These are phyloP conservation scores for Cercocebus atys DNA, from an alignment of 2,113 vertebrate species.

Conservation along the genomic window DNA sequence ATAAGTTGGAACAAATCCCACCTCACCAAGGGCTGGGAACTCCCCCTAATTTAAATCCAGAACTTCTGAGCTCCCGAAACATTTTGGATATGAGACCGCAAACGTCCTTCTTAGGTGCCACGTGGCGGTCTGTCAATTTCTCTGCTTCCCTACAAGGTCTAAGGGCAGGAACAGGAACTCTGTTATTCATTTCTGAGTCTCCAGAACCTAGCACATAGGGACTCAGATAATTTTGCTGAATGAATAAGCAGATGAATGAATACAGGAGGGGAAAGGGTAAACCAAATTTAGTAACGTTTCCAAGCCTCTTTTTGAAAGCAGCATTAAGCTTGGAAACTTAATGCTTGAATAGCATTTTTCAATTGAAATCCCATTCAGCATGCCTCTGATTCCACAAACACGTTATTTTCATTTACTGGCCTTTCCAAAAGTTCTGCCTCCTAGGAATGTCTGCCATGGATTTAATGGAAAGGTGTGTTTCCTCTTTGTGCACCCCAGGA, in stretches of 20 bases:
- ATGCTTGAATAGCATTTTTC: background rate
- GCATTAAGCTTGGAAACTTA: background rate
- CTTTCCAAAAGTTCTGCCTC: background rate
- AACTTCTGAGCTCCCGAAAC: background rate
- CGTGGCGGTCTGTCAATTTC: background rate
- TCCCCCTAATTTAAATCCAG: background rate
- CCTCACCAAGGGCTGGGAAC: background rate
- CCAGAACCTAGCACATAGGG: background rate
- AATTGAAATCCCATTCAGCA: background rate
- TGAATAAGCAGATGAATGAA: background rate
- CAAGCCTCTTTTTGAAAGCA: background rate
- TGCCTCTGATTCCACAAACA: background rate
- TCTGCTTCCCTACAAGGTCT: background rate
- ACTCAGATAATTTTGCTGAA: background rate
- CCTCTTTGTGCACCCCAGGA: background rate
- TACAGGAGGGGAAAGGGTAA: background rate
- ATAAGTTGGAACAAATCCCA: background rate
- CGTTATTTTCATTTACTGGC: background rate
- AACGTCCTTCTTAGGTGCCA: accelerated
- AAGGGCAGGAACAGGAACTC: background rate
- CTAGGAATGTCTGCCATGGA: background rate
- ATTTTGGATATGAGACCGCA: background rate
- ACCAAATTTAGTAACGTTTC: background rate
- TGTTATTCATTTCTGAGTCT: background rate
- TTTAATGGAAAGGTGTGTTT: background rate